Base-by-base conservation (phyloP, 2,888 invertebrate genomes). In the Diadromus collaris region DNA sequence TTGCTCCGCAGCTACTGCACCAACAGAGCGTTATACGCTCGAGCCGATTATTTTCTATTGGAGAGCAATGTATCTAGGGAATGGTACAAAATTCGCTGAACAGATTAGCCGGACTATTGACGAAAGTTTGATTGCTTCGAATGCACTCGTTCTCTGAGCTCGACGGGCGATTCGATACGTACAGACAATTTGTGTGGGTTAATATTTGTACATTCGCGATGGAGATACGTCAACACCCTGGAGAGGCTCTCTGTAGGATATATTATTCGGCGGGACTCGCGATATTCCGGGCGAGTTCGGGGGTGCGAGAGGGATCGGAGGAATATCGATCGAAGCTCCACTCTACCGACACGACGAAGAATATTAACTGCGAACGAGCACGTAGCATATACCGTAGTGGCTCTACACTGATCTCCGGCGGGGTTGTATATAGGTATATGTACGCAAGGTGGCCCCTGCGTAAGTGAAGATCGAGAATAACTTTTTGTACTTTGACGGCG, bases 251-350 rank as follows among this genome's bases (percentile, higher is more conserved):
- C 51, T 19, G 51, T 19, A 9, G 21, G 51, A 51, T 51, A 51
- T 51, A 54, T 54, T 73, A 73, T 74, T 74, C 74, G 68, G 48
- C 51, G 61, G n/a, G 51, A 61, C 51, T 74, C 68, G 74, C 51
- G 51, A 29, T 61, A 54, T 68, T 74, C 21, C 74, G 74, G 68
- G 16, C 60, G 68, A 67, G 68, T 74, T 74, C 74, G 68, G 51
- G 21, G 27, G 34, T 34, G 19, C 24, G 38, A 51, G 65, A 58
- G 68, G 51, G 74, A 74, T 74, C 74, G 32, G 67, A 44, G 67
- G 51, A 68, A 74, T 51, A 74, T 74, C 74, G 74, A 74, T 74
- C 74, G 74, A 74, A n/a, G 61, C 27, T 68, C n/a, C 74, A 61
- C 73, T 58, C 67, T 54, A 67, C 68, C 61, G 38, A 41, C 74